phyloP scores from a whole-genome alignment of 2,797 vertebrate genomes.

The Microcaecilia unicolor region DNA sequence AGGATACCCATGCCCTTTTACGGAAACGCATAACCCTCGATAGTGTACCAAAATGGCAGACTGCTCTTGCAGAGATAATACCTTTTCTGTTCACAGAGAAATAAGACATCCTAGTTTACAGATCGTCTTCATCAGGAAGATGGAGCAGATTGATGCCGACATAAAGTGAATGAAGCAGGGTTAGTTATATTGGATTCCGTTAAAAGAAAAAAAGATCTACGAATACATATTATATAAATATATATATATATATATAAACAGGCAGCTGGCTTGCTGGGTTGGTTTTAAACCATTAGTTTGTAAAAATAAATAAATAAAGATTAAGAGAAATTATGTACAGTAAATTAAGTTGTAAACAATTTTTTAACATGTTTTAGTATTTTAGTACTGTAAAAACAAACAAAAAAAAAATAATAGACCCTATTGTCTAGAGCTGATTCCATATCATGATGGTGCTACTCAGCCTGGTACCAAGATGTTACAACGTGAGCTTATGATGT shows the following conservation, averaged over 20 bases:
- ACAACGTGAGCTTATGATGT: slow-evolving; percentile 81
- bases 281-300: slow-evolving; percentile 82
- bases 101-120: slow-evolving; percentile 29
- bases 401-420: slow-evolving; percentile 40
- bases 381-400: slow-evolving; percentile 85
- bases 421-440: slow-evolving; percentile 74
- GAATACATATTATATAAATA: too few relatives aligned
- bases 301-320: slow-evolving; percentile 73
- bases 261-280: slow-evolving; percentile 95
- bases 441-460: slow-evolving; percentile 93
- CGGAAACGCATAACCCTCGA: slow-evolving; percentile 15
- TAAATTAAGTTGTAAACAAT: slow-evolving; percentile 87
- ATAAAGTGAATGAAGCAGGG: slow-evolving; percentile 76
- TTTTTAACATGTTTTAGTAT: slow-evolving; percentile 81
- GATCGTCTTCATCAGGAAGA: slow-evolving; percentile 40
- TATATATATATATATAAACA: too few relatives aligned
- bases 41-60: slow-evolving; percentile 32
- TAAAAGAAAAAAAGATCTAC: slow-evolving; percentile 24
- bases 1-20: slow-evolving; percentile 25
- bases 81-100: slow-evolving; percentile 33
- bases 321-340: slow-evolving; percentile 88
- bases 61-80: slow-evolving; percentile 34
- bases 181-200: slow-evolving; percentile 67
- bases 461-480: slow-evolving; percentile 77
- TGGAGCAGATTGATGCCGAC: slow-evolving; percentile 41